Percentiles rank a stretch among this genome's conserved stretches.
Evolutionary conservation across 2,113 vertebrate genomes (phyloP).

Genomic region (Hipposideros armiger): DNA sequence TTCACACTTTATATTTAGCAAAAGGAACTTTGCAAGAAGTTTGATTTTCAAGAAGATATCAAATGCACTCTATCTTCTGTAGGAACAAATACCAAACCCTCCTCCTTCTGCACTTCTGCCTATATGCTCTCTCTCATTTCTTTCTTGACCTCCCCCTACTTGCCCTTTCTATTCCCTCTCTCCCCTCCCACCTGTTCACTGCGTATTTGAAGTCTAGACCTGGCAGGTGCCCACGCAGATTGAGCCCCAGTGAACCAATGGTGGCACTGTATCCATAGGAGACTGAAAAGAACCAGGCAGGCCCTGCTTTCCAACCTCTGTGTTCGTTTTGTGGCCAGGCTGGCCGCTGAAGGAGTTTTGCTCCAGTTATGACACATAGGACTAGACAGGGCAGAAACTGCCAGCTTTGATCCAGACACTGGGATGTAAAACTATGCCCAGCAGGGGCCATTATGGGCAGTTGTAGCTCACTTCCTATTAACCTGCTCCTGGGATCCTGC

Average conservation of each 20-base stretch:
- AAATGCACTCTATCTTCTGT: background rate
- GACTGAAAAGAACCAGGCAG: conserved; percentile 42
- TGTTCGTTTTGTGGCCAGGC: conserved; percentile 43
- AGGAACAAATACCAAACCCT: background rate
- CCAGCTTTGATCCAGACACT: conserved; percentile 15
- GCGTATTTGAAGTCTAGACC: background rate
- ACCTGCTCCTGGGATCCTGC: background rate
- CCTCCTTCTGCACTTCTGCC: background rate
- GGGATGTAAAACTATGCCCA: background rate
- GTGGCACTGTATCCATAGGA: conserved; percentile 51
- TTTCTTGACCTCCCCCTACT: background rate
- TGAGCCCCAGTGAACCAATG: background rate
- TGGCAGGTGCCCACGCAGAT: background rate
- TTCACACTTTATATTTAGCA: conserved; percentile 35
- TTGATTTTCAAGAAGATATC: conserved; percentile 41
- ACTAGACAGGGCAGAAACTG: conserved; percentile 38
- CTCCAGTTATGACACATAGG: conserved; percentile 22
- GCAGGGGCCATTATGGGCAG: background rate
- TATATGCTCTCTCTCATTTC: background rate
- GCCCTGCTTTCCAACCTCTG: background rate
- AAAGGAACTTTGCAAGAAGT: background rate
- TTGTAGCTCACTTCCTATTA: background rate
- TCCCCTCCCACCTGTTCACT: background rate
- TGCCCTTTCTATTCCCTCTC: background rate
- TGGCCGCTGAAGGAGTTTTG: conserved; percentile 30